Percentiles rank a stretch among this genome's conserved stretches.
phyloP scores from a whole-genome alignment of 2,797 vertebrate species.

The Trichosurus vulpecula region DNA sequence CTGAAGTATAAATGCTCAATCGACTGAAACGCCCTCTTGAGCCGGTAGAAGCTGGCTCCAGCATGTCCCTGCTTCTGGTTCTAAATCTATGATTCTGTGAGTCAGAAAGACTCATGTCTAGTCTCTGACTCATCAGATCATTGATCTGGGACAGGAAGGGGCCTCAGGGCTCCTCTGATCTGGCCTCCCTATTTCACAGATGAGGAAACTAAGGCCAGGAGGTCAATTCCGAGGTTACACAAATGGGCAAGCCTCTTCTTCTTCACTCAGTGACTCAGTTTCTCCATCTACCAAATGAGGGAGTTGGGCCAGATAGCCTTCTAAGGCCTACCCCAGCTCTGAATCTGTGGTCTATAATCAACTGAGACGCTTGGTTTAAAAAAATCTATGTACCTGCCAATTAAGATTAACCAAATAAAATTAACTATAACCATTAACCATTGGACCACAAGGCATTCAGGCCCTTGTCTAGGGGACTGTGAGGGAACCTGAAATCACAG shows the following conservation, averaged over 20 bases:
- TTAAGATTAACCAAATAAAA: neutral
- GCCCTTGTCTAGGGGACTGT: neutral
- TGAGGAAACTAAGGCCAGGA: neutral
- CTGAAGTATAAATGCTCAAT: neutral
- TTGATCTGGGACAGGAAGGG: neutral
- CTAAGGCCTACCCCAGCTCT: neutral
- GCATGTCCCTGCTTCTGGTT: neutral
- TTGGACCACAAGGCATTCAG: neutral
- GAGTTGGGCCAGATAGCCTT: neutral
- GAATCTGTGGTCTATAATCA: neutral
- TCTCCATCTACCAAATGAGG: neutral
- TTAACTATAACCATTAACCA: neutral
- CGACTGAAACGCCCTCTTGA: neutral
- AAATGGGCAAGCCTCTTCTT: neutral
- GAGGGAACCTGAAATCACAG: neutral
- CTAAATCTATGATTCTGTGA: neutral
- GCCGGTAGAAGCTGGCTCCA: neutral
- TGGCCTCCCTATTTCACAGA: neutral
- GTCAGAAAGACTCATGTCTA: neutral
- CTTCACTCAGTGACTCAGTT: neutral
- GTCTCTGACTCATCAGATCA: neutral
- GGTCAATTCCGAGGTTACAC: neutral
- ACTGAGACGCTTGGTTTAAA: neutral
- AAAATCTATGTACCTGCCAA: neutral
- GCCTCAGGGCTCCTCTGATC: neutral